Conservation (phyloP, 1,140 invertebrate species). For the Brachionus manjavacas region DNA sequence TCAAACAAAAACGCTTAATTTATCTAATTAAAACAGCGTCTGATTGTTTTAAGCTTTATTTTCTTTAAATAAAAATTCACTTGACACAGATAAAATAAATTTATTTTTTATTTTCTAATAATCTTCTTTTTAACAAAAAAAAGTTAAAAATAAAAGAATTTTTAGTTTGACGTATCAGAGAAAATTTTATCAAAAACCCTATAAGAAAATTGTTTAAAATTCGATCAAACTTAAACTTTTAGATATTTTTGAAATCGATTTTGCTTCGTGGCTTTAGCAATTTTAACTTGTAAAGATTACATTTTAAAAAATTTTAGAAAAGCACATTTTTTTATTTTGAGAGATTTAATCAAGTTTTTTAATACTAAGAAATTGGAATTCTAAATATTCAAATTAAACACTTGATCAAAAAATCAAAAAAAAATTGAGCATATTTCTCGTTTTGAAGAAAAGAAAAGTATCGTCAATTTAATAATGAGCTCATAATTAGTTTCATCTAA, state of each 20-base stretch:
- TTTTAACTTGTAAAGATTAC: too few relatives aligned
- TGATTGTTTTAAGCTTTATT: neutral
- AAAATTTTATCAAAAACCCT: neutral
- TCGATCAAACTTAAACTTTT: neutral
- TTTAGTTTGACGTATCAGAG: too few relatives aligned
- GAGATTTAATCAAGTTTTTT: neutral
- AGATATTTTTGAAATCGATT: too few relatives aligned
- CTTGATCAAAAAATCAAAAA: neutral
- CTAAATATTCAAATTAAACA: neutral
- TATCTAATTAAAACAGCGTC: neutral
- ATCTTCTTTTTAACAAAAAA: too few relatives aligned
- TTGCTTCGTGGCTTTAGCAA: too few relatives aligned
- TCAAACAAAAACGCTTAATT: neutral
- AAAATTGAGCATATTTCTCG: neutral
- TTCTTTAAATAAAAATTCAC: neutral
- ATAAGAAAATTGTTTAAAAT: neutral
- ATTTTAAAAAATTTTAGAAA: neutral
- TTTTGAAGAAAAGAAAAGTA: neutral
- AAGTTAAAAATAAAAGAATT: too few relatives aligned
- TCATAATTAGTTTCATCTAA: neutral
- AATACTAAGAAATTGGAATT: neutral
- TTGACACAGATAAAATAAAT: too few relatives aligned
- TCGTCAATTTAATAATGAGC: neutral
- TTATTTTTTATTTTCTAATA: too few relatives aligned
- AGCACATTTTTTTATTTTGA: neutral